These are phyloP conservation scores for Polydrusus pterygomalis DNA, from an alignment of 2,888 invertebrate species.

Conservation along the genomic window DNA sequence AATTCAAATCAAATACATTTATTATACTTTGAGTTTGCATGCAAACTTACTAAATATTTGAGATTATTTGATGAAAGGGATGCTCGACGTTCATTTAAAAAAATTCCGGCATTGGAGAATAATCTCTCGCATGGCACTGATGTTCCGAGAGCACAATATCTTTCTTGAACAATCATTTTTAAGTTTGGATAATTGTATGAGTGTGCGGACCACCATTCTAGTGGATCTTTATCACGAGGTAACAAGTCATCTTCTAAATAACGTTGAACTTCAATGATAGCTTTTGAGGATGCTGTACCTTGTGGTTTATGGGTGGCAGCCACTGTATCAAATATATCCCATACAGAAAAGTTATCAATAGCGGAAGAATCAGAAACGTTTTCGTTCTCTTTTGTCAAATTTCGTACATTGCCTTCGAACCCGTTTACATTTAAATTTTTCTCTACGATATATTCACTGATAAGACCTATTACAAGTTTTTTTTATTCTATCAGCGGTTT, in stretches of 20 bases:
- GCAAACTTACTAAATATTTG: too few relatives aligned
- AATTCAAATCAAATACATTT: too few relatives aligned
- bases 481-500: conserved; percentile 28
- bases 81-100: too few relatives aligned
- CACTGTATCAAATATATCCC: neutral
- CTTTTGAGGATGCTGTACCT: conserved; percentile 41
- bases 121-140: too few relatives aligned
- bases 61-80: too few relatives aligned
- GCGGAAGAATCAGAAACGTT: neutral
- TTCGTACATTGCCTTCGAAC: neutral
- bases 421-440: neutral
- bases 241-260: conserved; percentile 48
- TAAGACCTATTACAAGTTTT: too few relatives aligned
- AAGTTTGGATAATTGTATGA: neutral
- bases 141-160: too few relatives aligned
- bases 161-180: too few relatives aligned
- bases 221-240: conserved; percentile 6
- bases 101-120: too few relatives aligned
- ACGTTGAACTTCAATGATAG: conserved; percentile 42
- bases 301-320: neutral
- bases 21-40: too few relatives aligned
- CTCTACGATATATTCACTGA: too few relatives aligned
- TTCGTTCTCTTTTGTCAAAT: neutral
- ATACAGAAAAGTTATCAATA: too few relatives aligned
- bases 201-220: neutral